phyloP scores from a whole-genome alignment of 2,888 invertebrate genomes.

The Conops quadrifasciatus region DNA sequence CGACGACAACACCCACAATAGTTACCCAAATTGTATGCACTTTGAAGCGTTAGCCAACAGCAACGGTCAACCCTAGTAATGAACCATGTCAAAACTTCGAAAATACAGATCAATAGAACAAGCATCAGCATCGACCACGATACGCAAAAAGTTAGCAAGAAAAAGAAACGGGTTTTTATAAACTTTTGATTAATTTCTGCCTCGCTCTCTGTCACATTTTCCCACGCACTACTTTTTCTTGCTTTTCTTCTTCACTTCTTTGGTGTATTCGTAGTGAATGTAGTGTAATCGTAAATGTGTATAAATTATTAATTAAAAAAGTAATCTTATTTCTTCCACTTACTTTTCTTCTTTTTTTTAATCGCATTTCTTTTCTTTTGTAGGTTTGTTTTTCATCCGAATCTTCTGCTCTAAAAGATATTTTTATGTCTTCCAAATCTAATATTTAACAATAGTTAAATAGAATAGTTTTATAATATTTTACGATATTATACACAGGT shows the following conservation, averaged over 20 bases:
- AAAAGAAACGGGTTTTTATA: neutral
- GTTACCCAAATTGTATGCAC: constrained; percentile 7
- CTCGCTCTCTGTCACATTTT: neutral
- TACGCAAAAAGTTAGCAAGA: constrained; percentile 64
- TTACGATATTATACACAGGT: no score
- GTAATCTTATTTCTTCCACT: no score
- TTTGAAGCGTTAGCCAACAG: constrained; percentile 21
- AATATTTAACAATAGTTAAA: no score
- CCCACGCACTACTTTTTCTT: neutral
- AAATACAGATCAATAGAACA: constrained; percentile 77
- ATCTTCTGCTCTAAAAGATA: no score
- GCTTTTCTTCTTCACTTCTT: neutral
- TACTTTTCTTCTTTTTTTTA: no score
- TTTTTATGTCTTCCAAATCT: no score
- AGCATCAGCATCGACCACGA: constrained; percentile 57
- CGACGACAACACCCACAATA: constrained; percentile 18
- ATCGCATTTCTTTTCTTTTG: no score
- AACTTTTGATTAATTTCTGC: neutral
- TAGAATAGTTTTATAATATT: no score
- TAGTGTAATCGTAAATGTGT: no score
- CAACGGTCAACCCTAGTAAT: constrained; percentile 63
- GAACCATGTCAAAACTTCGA: constrained; percentile 79
- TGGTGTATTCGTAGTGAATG: neutral
- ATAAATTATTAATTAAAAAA: no score
- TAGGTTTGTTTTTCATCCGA: no score